Percentiles rank a stretch among this genome's conserved stretches.
These are phyloP conservation scores for Leucophenga montana DNA, from an alignment of 2,888 invertebrate genomes.

Conservation along the genomic window DNA sequence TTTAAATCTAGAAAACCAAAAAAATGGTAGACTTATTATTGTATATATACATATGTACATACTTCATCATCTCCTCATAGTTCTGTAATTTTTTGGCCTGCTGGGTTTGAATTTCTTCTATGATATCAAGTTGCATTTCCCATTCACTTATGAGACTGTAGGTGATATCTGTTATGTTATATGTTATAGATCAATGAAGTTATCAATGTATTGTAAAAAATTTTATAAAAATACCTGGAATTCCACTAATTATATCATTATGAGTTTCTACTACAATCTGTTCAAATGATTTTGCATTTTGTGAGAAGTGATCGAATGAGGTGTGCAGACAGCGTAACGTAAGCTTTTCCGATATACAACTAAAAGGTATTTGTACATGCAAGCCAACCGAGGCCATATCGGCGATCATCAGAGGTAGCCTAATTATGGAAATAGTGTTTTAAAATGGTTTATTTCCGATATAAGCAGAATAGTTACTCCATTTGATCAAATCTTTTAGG, in stretches of 20 bases:
- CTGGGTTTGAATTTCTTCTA: conserved; percentile 44
- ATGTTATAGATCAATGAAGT: not conserved
- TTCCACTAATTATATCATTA: conserved; percentile 42
- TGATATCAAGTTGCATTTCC: conserved; percentile 54
- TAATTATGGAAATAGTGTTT: not conserved
- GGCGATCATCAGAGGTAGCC: conserved; percentile 56
- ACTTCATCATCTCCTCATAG: not conserved
- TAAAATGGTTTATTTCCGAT: not conserved
- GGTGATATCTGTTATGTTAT: conserved; percentile 52
- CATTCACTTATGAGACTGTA: conserved; percentile 58
- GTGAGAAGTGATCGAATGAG: conserved; percentile 65
- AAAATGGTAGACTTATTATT: no score
- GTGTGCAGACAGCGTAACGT: conserved; percentile 61
- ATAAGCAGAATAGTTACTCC: conserved; percentile 49
- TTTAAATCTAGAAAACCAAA: no score
- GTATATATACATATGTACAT: not conserved
- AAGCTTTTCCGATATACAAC: conserved; percentile 59
- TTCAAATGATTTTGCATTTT: conserved; percentile 50
- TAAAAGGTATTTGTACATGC: conserved; percentile 55
- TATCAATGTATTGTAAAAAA: no score
- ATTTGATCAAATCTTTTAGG: conserved; percentile 55
- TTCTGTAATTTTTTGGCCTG: not conserved
- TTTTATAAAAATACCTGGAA: conserved; percentile 32
- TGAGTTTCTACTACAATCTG: conserved; percentile 26
- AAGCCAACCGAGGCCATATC: conserved; percentile 48